Evolutionary conservation across 2,797 vertebrate species (phyloP), one percentile per base, ranked within the genome.

Genomic region (Cirrhinus mrigala): DNA sequence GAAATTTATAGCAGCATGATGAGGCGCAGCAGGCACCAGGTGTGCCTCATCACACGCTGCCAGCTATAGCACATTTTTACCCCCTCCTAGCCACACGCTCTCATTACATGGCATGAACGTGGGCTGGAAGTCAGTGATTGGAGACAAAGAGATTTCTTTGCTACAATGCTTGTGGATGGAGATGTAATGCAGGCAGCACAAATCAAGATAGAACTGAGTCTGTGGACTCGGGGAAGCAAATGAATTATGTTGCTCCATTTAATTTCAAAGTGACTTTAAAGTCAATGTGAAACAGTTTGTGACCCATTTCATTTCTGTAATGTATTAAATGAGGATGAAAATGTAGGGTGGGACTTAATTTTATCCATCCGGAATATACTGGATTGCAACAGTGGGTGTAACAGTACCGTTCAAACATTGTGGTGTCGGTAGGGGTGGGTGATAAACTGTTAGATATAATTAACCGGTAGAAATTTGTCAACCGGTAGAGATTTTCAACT

Each of bases 181-280:
- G 84, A 68, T 56, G 44, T 52, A 58, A 24, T 12, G 29, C 8
- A 6, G 22, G 62, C 29, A 70, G 68, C 11, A 46, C 52, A 82
- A 60, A 60, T 58, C 29, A 73, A 46, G 79, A 83, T 62, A 74
- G 76, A 83, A 50, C 81, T 64, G 52, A 66, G 82, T 83, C 66
- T 70, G 48, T 44, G 58, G 33, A 64, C 68, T 56, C 22, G 18
- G 4, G 12, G 40, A 60, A 48, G 29, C 70, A 66, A 85, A 82
- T 87, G n/a, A 78, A 70, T 84, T 62, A 52, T 68, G 86, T 50
- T 81, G 46, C 33, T 78, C 29, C 52, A 40, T 77, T 60, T 77
- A 40, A 37, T 77, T 77, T 58, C 75, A 60, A 77, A 77, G 50
- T 76, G 73, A 76, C 33, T 58, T 56, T 77, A 77, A 77, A 76